A percentile compares a stretch with the other conserved stretches of the same genome.
These are phyloP conservation scores for Chrysodeixis includens DNA, from an alignment of 2,888 invertebrate genomes.

Conservation along the genomic window DNA sequence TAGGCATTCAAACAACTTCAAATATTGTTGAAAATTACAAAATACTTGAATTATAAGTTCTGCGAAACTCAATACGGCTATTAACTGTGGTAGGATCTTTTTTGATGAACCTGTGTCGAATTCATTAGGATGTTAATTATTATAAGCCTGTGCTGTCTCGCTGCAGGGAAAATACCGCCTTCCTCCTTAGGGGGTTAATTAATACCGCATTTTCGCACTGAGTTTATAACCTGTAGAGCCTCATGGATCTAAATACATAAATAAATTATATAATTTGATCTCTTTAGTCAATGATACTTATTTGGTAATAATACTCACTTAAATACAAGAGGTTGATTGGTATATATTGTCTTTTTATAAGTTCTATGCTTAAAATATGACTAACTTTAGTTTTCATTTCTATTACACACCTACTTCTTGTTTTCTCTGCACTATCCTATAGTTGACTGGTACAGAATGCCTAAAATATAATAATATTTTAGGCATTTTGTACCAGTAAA, in stretches of 20 bases:
- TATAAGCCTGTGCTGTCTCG: slow-evolving; percentile 1
- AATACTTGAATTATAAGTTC: too few relatives aligned
- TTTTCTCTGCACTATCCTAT: too few relatives aligned
- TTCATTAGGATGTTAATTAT: not conserved
- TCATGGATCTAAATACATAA: not conserved
- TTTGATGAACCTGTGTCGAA: not conserved
- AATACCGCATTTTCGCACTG: not conserved
- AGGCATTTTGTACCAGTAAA: too few relatives aligned
- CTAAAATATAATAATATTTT: too few relatives aligned
- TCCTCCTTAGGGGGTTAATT: not conserved
- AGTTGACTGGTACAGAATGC: too few relatives aligned
- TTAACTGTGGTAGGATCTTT: not conserved
- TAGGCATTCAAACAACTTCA: too few relatives aligned
- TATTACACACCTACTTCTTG: too few relatives aligned
- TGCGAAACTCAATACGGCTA: not conserved
- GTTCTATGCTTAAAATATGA: too few relatives aligned
- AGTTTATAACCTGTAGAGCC: not conserved
- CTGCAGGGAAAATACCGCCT: not conserved
- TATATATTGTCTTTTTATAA: too few relatives aligned
- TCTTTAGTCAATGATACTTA: not conserved
- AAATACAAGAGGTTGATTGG: not conserved
- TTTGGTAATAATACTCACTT: not conserved
- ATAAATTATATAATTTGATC: not conserved
- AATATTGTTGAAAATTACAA: too few relatives aligned
- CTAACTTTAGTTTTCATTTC: too few relatives aligned